These are phyloP conservation scores for Perca flavescens DNA, from an alignment of 2,113 vertebrate species.

Conservation along the genomic window DNA sequence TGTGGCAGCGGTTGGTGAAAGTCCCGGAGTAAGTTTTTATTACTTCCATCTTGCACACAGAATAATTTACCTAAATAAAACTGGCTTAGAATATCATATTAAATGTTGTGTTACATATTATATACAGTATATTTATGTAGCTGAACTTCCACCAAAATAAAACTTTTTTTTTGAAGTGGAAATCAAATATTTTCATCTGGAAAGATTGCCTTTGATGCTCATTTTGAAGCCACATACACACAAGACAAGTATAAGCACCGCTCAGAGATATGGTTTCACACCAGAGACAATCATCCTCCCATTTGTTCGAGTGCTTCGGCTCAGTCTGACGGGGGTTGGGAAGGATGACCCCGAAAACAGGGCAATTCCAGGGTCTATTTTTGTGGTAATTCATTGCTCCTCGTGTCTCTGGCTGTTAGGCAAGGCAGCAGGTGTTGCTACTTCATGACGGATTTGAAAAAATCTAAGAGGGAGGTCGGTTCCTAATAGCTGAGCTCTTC, in stretches of 20 bases:
- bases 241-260: not conserved
- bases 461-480: not conserved
- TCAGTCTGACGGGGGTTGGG: constrained; percentile 14
- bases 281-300: constrained; percentile 52
- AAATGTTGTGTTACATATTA: constrained; percentile 4
- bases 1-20: not conserved
- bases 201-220: not conserved
- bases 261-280: constrained; percentile 38
- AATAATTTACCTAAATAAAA: not conserved
- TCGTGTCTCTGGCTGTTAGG: constrained; percentile 14
- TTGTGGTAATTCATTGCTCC: constrained; percentile 44
- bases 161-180: not conserved
- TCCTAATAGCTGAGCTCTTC: constrained; percentile 25
- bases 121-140: not conserved
- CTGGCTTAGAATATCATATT: not conserved
- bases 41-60: not conserved
- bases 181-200: constrained; percentile 22
- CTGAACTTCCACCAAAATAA: constrained; percentile 1
- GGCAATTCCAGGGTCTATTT: constrained; percentile 45
- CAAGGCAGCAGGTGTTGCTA: constrained; percentile 56
- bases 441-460: constrained; percentile 28
- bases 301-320: constrained; percentile 45
- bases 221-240: constrained; percentile 9
- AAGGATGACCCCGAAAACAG: constrained; percentile 16
- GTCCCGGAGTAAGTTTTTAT: not conserved